These are phyloP conservation scores for Exocentrus adspersus DNA, from an alignment of 2,888 invertebrate species.

Conservation along the genomic window DNA sequence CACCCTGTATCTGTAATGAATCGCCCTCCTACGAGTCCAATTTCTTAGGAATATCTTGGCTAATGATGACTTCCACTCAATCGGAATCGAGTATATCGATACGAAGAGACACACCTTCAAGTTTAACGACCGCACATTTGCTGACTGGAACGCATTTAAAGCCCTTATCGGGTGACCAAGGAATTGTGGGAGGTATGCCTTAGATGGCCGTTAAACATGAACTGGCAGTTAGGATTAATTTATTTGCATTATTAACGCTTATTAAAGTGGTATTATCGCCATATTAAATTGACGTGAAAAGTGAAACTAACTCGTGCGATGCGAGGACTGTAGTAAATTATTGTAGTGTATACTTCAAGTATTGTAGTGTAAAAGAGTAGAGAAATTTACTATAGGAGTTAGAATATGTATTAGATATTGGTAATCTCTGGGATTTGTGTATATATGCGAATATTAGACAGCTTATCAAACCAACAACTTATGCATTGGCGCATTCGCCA, in stretches of 20 bases:
- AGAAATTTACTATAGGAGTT: too few species aligned
- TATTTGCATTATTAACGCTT: conserved; percentile 30
- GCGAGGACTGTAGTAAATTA: too few species aligned
- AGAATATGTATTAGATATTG: too few species aligned
- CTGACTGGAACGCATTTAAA: conserved; percentile 18
- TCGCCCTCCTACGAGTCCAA: conserved; percentile 1
- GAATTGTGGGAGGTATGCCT: conserved; percentile 34
- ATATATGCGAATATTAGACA: too few species aligned
- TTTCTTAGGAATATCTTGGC: background rate
- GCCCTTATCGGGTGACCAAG: conserved; percentile 17
- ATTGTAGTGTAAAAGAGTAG: too few species aligned
- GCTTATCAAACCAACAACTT: too few species aligned
- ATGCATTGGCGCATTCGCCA: too few species aligned
- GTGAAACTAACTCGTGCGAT: too few species aligned
- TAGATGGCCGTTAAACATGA: conserved; percentile 43
- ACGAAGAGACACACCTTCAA: conserved; percentile 10
- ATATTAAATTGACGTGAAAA: too few species aligned
- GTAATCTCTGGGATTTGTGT: too few species aligned
- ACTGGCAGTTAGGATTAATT: conserved; percentile 44
- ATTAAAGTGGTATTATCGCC: conserved; percentile 11
- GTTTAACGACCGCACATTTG: conserved; percentile 15
- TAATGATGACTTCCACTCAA: background rate
- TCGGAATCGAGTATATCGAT: conserved; percentile 5
- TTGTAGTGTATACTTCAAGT: too few species aligned
- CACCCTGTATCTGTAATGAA: too few species aligned